Evolutionary conservation across 2,113 vertebrate species (phyloP).

Genomic region (Tragelaphus buxtoni): DNA sequence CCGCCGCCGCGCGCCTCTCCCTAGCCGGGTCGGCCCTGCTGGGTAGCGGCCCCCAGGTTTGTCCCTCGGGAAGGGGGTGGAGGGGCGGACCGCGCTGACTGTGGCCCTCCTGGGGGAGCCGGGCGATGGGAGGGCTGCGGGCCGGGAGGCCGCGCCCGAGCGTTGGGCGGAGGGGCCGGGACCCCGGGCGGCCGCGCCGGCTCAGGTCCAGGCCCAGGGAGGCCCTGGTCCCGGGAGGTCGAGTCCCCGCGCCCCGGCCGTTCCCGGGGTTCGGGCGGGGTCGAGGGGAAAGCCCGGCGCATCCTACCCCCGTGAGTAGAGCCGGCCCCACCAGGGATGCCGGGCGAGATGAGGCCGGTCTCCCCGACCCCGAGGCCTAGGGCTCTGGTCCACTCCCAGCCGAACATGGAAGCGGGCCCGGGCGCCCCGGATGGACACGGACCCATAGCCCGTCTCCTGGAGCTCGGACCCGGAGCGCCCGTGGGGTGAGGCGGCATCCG

Average conservation of each 20-base stretch:
- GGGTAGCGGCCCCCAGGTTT: too few relatives aligned
- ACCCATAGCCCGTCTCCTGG: background rate
- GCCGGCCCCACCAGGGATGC: background rate
- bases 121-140: background rate
- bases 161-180: background rate
- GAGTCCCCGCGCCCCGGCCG: background rate
- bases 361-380: slow-evolving; percentile 36
- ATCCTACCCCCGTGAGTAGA: background rate
- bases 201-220: slow-evolving; percentile 52
- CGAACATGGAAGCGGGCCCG: background rate
- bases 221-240: slow-evolving; percentile 33
- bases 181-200: background rate
- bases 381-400: background rate
- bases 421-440: slow-evolving; percentile 27
- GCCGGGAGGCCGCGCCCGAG: background rate
- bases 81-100: background rate
- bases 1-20: too few relatives aligned
- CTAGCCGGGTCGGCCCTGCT: too few relatives aligned
- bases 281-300: background rate
- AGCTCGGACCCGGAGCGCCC: background rate
- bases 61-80: too few relatives aligned
- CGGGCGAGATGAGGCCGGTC: background rate
- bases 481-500: background rate
- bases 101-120: background rate
- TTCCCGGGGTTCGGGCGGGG: background rate